phyloP scores from a whole-genome alignment of 1,140 invertebrate species.

The Drosophila teissieri region DNA sequence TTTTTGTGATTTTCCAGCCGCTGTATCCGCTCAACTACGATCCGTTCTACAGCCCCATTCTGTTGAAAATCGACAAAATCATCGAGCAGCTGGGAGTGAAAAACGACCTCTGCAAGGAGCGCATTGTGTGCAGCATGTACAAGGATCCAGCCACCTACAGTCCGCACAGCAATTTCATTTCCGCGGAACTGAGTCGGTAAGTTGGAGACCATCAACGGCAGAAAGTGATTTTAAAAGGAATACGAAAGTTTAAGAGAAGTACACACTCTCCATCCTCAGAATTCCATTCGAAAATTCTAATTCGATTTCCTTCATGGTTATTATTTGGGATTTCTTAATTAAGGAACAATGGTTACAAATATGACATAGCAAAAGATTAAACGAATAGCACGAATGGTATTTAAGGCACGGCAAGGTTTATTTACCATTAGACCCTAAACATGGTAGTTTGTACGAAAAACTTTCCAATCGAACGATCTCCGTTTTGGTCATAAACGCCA shows the following conservation, averaged over 20 bases:
- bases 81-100: conserved; percentile 88
- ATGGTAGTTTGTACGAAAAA: background rate
- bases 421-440: too few species aligned
- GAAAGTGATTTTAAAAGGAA: background rate
- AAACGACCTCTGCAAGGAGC: conserved; percentile 90
- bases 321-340: too few species aligned
- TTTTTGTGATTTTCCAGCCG: conserved; percentile 54
- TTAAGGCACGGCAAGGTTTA: too few species aligned
- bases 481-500: background rate
- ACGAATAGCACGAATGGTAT: too few species aligned
- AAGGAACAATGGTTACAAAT: too few species aligned
- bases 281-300: too few species aligned
- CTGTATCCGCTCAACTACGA: conserved; percentile 86
- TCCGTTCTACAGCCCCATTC: conserved; percentile 91
- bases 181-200: conserved; percentile 93
- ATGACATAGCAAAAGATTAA: too few species aligned
- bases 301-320: too few species aligned
- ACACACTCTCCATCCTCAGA: too few species aligned
- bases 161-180: conserved; percentile 93
- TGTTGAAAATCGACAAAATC: conserved; percentile 90
- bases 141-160: conserved; percentile 90
- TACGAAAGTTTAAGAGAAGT: background rate
- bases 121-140: conserved; percentile 92
- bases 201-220: conserved; percentile 15
- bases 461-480: background rate